A percentile compares a stretch with the other conserved stretches of the same genome.
Evolutionary conservation across 2,113 vertebrate species (phyloP).

Genomic region (Aegotheles bennettii): DNA sequence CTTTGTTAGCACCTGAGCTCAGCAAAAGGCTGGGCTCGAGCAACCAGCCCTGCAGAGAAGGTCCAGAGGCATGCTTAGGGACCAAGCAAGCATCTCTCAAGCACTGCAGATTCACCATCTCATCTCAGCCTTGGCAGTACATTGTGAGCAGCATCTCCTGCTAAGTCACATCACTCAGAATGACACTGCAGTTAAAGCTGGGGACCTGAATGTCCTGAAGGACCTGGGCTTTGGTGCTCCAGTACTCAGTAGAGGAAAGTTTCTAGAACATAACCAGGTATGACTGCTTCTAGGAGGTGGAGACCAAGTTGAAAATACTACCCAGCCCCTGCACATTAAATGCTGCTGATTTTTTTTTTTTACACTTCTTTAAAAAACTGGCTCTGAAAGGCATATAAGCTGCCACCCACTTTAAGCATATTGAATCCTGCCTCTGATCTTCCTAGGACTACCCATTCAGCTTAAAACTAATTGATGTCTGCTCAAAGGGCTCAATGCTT

Average conservation of each 20-base stretch:
- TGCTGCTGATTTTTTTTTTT: background rate
- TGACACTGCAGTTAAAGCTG: background rate
- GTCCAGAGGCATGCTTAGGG: background rate
- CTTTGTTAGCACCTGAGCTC: background rate
- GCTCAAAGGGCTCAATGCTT: background rate
- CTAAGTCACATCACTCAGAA: background rate
- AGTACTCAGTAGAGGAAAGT: background rate
- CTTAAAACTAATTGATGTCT: background rate
- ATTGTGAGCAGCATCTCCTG: background rate
- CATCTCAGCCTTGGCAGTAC: background rate
- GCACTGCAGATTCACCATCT: background rate
- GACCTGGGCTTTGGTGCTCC: background rate
- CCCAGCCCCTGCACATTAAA: background rate
- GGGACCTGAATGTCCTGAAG: background rate
- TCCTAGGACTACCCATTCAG: background rate
- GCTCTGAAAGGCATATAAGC: background rate
- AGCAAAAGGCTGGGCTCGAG: background rate
- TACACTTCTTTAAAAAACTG: background rate
- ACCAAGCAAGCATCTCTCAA: background rate
- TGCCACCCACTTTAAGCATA: constrained; percentile 12
- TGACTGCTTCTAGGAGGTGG: background rate
- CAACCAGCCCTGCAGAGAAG: background rate
- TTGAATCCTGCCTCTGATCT: constrained; percentile 11
- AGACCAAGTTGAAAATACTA: background rate
- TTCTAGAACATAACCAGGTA: background rate